Evolutionary conservation across 2,888 invertebrate genomes (phyloP).

Genomic region (Tachina lurida): DNA sequence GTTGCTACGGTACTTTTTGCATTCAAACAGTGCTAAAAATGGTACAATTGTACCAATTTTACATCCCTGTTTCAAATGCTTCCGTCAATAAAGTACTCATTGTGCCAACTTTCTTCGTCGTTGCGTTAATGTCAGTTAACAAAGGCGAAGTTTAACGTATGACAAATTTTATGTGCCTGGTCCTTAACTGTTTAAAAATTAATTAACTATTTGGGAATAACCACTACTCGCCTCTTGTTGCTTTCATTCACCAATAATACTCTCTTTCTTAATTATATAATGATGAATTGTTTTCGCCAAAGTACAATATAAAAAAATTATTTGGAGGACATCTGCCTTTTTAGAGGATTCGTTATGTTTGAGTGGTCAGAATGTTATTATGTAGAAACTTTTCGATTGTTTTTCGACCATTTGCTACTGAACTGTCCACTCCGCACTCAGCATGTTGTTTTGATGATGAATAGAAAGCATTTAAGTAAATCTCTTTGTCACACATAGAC

Average conservation of each 20-base stretch:
- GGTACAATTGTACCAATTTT: too few species aligned
- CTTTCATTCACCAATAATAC: conserved; percentile 3
- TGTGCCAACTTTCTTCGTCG: too few species aligned
- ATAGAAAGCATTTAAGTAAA: conserved; percentile 2
- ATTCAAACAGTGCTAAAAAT: too few species aligned
- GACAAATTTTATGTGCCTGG: background rate
- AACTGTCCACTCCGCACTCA: conserved; percentile 28
- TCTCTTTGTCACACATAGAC: conserved; percentile 37
- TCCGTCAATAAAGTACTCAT: too few species aligned
- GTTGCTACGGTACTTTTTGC: too few species aligned
- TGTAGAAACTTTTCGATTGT: conserved; percentile 39
- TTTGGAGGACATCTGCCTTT: conserved; percentile 46
- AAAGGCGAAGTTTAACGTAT: background rate
- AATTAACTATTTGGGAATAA: conserved; percentile 19
- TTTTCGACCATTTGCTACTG: background rate
- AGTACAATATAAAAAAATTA: conserved; percentile 4
- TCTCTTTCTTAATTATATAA: conserved; percentile 30
- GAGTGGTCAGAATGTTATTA: conserved; percentile 41
- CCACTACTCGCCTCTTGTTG: conserved; percentile 4
- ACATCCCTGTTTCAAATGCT: too few species aligned
- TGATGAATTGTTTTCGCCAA: conserved; percentile 33
- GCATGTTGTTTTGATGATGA: conserved; percentile 31
- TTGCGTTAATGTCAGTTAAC: too few species aligned
- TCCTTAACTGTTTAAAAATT: conserved; percentile 31
- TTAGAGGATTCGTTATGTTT: background rate